A percentile compares a stretch with the other conserved stretches of the same genome.
Conservation (phyloP, 2,888 invertebrate genomes). For the Agrochola lychnidis region DNA sequence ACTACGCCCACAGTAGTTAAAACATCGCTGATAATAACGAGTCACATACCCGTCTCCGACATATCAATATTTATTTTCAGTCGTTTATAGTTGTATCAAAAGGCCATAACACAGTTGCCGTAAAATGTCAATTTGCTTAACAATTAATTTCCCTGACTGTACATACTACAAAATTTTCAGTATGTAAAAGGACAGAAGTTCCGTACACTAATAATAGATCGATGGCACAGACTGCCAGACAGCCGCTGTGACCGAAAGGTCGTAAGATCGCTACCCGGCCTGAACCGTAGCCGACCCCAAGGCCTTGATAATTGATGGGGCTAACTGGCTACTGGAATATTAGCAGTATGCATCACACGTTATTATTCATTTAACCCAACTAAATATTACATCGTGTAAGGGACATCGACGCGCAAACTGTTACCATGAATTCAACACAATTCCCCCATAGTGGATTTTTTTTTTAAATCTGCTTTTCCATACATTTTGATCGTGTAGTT, state of each 20-base stretch:
- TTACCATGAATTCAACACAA: not conserved
- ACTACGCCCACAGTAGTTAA: no score
- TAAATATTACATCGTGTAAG: not conserved
- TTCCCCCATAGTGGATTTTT: not conserved
- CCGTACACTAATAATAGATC: not conserved
- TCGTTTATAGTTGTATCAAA: not conserved
- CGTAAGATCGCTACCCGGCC: conserved; percentile 33
- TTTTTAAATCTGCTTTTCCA: not conserved
- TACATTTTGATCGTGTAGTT: not conserved
- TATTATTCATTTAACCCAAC: conserved; percentile 2
- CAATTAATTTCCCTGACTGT: not conserved
- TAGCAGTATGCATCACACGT: conserved; percentile 7
- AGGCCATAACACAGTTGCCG: not conserved
- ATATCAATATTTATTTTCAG: no score
- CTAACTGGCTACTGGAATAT: not conserved
- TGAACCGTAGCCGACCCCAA: conserved; percentile 17
- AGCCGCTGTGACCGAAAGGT: conserved; percentile 32
- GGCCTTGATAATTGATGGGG: conserved; percentile 23
- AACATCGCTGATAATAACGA: no score
- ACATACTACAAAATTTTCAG: not conserved
- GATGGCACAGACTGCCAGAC: conserved; percentile 5
- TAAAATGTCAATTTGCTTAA: not conserved
- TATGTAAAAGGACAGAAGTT: not conserved
- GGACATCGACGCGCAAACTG: not conserved
- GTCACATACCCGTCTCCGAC: no score